phyloP scores from a whole-genome alignment of 2,113 vertebrate genomes.

The Pandion haliaetus region DNA sequence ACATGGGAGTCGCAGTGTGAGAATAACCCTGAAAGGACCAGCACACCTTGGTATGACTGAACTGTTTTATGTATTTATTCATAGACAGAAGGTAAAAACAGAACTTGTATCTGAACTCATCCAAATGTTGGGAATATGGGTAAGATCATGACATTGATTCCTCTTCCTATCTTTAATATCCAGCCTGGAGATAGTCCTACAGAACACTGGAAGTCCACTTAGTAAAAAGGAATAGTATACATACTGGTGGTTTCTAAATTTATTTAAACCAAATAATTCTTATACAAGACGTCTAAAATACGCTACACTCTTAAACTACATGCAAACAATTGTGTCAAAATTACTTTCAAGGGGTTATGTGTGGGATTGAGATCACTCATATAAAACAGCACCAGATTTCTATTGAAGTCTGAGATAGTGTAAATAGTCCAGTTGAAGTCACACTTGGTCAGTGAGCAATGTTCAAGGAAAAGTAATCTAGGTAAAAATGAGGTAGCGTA shows the following conservation, averaged over 20 bases:
- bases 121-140: background rate
- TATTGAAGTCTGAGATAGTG: background rate
- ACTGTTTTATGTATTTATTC: background rate
- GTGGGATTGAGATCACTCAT: background rate
- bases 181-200: background rate
- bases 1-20: slow-evolving; percentile 85
- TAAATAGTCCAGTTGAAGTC: background rate
- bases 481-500: background rate
- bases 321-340: background rate
- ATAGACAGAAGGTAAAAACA: background rate
- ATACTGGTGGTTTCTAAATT: background rate
- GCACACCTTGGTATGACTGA: slow-evolving; percentile 80
- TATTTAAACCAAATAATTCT: background rate
- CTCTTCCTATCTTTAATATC: background rate
- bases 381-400: background rate
- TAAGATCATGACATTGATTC: background rate
- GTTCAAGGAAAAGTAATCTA: background rate
- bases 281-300: background rate
- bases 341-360: background rate
- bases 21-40: slow-evolving; percentile 87
- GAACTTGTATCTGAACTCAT: background rate
- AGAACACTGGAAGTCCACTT: background rate
- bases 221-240: background rate
- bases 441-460: background rate
- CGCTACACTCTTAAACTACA: background rate